Conservation (phyloP, 2,888 invertebrate genomes). For the Junonia oenone region DNA sequence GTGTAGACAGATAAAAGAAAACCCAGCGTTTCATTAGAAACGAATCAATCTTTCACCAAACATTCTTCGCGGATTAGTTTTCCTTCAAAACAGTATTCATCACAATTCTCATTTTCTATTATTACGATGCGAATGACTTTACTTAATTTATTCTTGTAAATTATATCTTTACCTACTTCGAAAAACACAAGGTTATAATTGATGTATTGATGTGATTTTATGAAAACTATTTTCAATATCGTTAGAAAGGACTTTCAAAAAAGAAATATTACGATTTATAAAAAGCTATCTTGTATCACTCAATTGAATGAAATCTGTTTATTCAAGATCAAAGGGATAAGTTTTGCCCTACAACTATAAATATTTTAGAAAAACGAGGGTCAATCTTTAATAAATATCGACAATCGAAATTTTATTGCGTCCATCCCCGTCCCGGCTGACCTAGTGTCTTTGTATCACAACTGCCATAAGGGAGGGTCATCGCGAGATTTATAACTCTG, state of each 20-base stretch:
- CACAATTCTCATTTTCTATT: background rate
- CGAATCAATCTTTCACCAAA: conserved; percentile 62
- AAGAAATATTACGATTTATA: no score
- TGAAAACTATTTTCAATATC: no score
- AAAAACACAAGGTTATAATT: no score
- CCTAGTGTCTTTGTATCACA: conserved; percentile 50
- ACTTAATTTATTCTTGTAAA: no score
- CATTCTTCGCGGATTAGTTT: conserved; percentile 44
- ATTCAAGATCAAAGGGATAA: conserved; percentile 24
- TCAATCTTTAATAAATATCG: conserved; percentile 49
- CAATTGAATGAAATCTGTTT: conserved; percentile 6
- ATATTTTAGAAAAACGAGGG: conserved; percentile 36
- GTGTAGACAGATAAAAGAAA: conserved; percentile 67
- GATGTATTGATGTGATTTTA: no score
- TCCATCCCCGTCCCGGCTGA: conserved; percentile 58
- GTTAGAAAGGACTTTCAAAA: no score
- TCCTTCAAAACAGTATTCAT: background rate
- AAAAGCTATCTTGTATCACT: conserved; percentile 8
- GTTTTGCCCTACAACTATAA: conserved; percentile 30
- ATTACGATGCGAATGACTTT: no score
- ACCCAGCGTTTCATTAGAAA: conserved; percentile 60
- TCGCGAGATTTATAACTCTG: conserved; percentile 57
- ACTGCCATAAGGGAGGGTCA: conserved; percentile 57
- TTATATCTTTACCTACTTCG: no score
- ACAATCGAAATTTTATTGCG: conserved; percentile 54